Evolutionary conservation across 2,113 vertebrate species (phyloP).

Genomic region (Colinus virginianus): DNA sequence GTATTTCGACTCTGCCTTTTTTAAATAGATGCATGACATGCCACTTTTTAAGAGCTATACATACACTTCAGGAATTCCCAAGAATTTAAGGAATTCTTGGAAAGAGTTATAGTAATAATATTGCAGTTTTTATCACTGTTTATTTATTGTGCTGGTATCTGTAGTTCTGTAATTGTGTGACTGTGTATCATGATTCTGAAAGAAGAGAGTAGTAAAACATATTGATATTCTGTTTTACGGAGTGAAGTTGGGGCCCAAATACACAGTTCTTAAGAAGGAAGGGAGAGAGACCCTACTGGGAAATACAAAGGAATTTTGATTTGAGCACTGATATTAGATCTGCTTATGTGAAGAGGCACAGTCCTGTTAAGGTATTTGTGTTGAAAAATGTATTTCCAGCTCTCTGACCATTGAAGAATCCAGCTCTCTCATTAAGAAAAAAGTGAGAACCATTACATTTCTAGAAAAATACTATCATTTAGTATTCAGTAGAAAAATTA

Average conservation of each 20-base stretch:
- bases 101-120: not conserved
- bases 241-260: not conserved
- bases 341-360: not conserved
- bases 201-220: not conserved
- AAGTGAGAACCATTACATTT: constrained; percentile 55
- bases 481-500: not conserved
- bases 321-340: not conserved
- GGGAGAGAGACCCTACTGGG: not conserved
- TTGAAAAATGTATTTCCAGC: constrained; percentile 35
- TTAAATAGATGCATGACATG: not conserved
- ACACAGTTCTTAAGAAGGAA: not conserved
- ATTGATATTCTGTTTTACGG: not conserved
- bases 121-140: not conserved
- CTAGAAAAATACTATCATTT: constrained; percentile 59
- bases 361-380: not conserved
- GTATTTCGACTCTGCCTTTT: not conserved
- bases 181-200: not conserved
- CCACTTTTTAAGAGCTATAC: not conserved
- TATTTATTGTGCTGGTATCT: not conserved
- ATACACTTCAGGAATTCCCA: not conserved
- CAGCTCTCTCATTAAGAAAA: constrained; percentile 45
- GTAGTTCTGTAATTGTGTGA: not conserved
- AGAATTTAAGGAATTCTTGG: not conserved
- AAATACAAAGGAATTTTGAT: not conserved
- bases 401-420: constrained; percentile 33